phyloP scores from a whole-genome alignment of 2,113 vertebrate species.

The Anguilla rostrata region DNA sequence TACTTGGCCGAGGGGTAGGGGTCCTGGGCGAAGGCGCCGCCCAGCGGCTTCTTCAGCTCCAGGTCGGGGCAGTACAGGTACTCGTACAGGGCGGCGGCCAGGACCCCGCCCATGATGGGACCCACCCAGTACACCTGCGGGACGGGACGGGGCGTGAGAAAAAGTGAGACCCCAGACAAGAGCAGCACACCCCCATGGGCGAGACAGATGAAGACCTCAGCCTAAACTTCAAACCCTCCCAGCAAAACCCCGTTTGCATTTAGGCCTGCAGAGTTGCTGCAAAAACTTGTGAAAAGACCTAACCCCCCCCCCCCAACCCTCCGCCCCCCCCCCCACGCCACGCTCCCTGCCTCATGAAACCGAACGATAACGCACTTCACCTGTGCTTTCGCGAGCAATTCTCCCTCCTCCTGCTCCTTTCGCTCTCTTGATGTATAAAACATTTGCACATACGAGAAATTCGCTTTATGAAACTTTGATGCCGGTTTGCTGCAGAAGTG shows the following conservation, averaged over 20 bases:
- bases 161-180: neutral
- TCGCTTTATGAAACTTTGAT: slow-evolving; percentile 23
- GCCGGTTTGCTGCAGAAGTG: neutral
- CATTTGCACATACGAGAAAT: slow-evolving; percentile 16
- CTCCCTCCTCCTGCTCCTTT: neutral
- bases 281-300: no score
- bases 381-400: neutral
- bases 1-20: slow-evolving; percentile 74
- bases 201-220: neutral
- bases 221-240: neutral
- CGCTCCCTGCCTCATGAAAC: neutral
- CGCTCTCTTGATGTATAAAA: slow-evolving; percentile 30
- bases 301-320: no score
- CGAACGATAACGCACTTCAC: neutral
- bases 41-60: slow-evolving; percentile 58
- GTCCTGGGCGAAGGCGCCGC: slow-evolving; percentile 73
- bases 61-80: slow-evolving; percentile 66
- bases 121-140: slow-evolving; percentile 70
- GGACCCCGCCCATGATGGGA: slow-evolving; percentile 57
- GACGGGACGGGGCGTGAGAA: neutral
- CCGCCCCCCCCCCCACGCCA: neutral
- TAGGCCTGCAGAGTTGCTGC: no score
- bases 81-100: slow-evolving; percentile 61
- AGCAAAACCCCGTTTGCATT: no score
- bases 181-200: neutral